Base-by-base conservation (phyloP, 2,113 vertebrate genomes). In the Sinosuthora webbiana region DNA sequence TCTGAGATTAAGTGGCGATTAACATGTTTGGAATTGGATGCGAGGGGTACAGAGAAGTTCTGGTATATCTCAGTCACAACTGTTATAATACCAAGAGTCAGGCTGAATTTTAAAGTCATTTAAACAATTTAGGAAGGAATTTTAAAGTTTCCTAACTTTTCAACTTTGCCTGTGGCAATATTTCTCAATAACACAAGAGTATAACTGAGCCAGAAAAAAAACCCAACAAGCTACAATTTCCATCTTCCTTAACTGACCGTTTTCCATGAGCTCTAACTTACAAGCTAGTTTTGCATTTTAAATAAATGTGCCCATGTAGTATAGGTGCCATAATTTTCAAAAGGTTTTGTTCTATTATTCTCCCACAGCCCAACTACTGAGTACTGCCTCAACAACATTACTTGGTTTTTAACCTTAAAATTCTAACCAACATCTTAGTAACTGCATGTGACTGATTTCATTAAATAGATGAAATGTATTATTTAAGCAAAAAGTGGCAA, bases 21-120 rank as follows among this genome's bases (percentile, higher is more conserved):
- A 91, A 30, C 6, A 4, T 10, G 24, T 42, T 52, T 69, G 24
- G 4, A 77, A 9, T 83, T 60, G 23, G 33, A 42, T 70, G 22
- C 1, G 10, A 69, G 25, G 15, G 0, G 0, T 44, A 35, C 14
- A 39, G 31, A 44, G 15, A 17, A n/a, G 3, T 45, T 71, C 9
- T 52, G 35, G 16, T 67, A 1, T 18, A 25, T 49, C 52, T 81
- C 30, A 59, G 30, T 45, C 16, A 62, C 18, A 85, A 13, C 4
- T 1, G 2, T 37, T 67, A 5, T 7, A 45, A 42, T 19, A 47
- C 15, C 13, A 68, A 31, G 24, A 77, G 24, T 37, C 25, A 47
- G 3, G 6, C 39, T 55, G 41, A 47, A 65, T 65, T 85, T 83
- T 69, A 15, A 83, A 71, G 33, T 82, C n/a, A 79, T 55, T 63